Percentiles rank a stretch among this genome's conserved stretches.
Conservation (phyloP, 2,797 vertebrate genomes). For the Gorsachius magnificus region DNA sequence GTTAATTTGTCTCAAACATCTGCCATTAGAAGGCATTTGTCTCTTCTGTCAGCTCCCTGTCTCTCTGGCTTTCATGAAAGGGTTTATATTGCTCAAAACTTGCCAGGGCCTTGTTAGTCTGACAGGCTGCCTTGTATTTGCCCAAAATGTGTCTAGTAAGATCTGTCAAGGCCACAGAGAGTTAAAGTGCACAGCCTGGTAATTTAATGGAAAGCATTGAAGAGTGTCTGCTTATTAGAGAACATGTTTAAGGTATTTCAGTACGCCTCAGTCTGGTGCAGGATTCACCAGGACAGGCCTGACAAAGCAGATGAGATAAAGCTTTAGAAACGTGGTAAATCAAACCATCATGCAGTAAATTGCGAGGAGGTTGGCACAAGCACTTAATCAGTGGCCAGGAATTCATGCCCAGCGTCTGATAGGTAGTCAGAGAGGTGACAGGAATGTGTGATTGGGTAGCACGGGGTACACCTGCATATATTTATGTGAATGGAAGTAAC, state of each 20-base stretch:
- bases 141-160: not conserved
- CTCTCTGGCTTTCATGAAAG: not conserved
- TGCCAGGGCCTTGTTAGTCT: not conserved
- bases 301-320: not conserved
- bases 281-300: not conserved
- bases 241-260: not conserved
- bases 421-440: not conserved
- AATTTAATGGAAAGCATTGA: not conserved
- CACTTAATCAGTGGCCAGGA: not conserved
- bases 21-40: not conserved
- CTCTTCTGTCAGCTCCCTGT: not conserved
- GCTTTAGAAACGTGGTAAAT: not conserved
- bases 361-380: not conserved
- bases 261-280: accelerated
- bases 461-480: not conserved
- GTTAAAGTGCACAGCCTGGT: not conserved
- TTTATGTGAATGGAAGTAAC: not conserved
- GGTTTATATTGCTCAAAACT: not conserved
- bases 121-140: not conserved
- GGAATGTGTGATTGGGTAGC: not conserved
- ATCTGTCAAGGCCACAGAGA: not conserved
- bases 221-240: not conserved
- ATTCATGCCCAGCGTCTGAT: not conserved
- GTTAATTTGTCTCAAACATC: not conserved
- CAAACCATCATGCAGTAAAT: not conserved